Percentiles rank a stretch among this genome's conserved stretches.
Conservation (phyloP, 1,140 invertebrate species). For the Philaenus spumarius region DNA sequence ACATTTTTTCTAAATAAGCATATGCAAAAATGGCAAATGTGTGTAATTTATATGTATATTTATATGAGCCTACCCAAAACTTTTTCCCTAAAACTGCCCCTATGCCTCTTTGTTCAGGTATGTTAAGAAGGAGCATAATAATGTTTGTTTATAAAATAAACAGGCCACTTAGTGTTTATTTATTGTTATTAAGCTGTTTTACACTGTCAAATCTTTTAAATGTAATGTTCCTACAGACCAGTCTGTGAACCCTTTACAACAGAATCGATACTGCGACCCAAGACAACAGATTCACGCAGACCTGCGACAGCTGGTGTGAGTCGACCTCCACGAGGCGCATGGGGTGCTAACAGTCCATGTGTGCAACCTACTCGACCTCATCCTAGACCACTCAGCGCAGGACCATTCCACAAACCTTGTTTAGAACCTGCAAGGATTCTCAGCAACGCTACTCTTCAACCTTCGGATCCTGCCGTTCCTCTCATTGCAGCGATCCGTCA, state of each 20-base stretch:
- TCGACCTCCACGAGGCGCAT: conserved; percentile 40
- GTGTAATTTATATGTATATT: too few relatives aligned
- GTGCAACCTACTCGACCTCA: conserved; percentile 30
- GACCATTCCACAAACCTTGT: conserved; percentile 48
- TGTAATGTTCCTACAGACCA: too few relatives aligned
- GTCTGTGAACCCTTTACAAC: conserved; percentile 22
- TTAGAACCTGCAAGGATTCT: conserved; percentile 44
- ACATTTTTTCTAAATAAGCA: too few relatives aligned
- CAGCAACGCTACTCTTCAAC: conserved; percentile 42
- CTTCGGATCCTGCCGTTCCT: conserved; percentile 53
- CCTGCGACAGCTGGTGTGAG: conserved; percentile 25
- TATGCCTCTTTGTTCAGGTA: too few relatives aligned
- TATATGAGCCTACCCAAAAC: too few relatives aligned
- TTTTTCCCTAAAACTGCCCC: too few relatives aligned
- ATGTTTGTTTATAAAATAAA: too few relatives aligned
- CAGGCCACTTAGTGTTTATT: too few relatives aligned
- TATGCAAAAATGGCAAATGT: too few relatives aligned
- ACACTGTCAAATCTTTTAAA: too few relatives aligned
- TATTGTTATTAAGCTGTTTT: too few relatives aligned
- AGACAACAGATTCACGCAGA: conserved; percentile 37
- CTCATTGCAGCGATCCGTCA: conserved; percentile 55
- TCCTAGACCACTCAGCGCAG: conserved; percentile 48
- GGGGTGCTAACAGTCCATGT: conserved; percentile 41
- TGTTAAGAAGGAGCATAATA: too few relatives aligned
- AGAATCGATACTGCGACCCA: conserved; percentile 35